These are phyloP conservation scores for Myathropa florea DNA, from an alignment of 2,888 invertebrate species.

Conservation along the genomic window DNA sequence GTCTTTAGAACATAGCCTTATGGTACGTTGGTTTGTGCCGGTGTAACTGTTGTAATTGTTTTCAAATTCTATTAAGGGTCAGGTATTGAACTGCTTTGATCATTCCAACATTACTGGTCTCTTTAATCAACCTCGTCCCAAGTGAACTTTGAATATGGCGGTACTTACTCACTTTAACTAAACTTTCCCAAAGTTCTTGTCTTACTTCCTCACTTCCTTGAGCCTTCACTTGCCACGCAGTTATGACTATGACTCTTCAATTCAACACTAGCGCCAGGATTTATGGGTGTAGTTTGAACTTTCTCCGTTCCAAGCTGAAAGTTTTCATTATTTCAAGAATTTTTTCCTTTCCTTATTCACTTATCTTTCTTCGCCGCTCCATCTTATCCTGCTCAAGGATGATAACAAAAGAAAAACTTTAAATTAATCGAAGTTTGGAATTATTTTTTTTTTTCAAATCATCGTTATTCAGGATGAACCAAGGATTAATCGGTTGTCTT, in stretches of 20 bases:
- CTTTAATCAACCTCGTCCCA: background rate
- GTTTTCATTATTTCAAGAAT: conserved; percentile 54
- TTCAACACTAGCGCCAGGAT: conserved; percentile 39
- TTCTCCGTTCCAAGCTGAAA: conserved; percentile 43
- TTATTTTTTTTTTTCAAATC: conserved; percentile 17
- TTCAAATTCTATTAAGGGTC: too few species aligned
- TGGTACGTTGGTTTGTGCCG: too few species aligned
- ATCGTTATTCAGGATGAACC: conserved; percentile 52
- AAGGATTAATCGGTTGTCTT: conserved; percentile 63
- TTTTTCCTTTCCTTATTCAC: background rate
- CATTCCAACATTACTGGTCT: too few species aligned
- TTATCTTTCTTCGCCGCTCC: background rate
- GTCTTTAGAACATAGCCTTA: too few species aligned
- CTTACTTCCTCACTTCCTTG: background rate
- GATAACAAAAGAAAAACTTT: conserved; percentile 50
- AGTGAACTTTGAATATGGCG: background rate
- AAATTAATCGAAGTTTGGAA: conserved; percentile 59
- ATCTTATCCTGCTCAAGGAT: background rate
- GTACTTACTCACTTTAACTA: background rate
- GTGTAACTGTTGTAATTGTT: too few species aligned
- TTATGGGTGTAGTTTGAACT: conserved; percentile 62
- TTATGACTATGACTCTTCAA: conserved; percentile 48
- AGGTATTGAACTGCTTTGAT: too few species aligned
- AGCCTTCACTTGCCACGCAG: conserved; percentile 29
- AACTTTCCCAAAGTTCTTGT: background rate